Percentiles rank a stretch among this genome's conserved stretches.
phyloP scores from a whole-genome alignment of 2,113 vertebrate genomes.

The Semicossyphus pulcher region DNA sequence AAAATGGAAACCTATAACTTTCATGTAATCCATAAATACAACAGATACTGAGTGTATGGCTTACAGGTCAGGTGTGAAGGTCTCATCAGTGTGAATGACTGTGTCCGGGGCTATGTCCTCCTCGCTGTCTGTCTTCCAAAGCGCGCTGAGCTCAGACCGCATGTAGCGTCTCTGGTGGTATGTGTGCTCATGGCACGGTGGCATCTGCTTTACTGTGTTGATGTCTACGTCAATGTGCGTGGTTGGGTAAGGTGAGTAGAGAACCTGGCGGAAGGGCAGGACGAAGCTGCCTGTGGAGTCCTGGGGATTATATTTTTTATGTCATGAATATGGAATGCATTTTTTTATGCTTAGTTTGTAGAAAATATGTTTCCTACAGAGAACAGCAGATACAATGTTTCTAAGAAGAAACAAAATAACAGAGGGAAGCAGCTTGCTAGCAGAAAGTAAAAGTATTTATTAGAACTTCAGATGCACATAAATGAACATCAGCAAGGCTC shows the following conservation, averaged over 20 bases:
- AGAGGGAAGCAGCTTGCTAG: not conserved
- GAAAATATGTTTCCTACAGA: too few relatives aligned
- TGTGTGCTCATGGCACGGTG: constrained; percentile 95
- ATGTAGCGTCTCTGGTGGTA: constrained; percentile 96
- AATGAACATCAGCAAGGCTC: not conserved
- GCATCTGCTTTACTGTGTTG: constrained; percentile 98
- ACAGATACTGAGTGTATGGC: constrained; percentile 53
- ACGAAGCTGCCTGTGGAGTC: constrained; percentile 97
- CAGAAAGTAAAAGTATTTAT: not conserved
- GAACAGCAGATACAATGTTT: not conserved
- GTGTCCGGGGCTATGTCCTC: constrained; percentile 92
- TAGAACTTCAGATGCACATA: not conserved
- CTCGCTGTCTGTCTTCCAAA: constrained; percentile 94
- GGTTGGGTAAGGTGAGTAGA: constrained; percentile 95
- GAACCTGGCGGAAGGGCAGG: constrained; percentile 95
- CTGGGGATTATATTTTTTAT: constrained; percentile 72
- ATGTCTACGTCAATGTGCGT: constrained; percentile 98
- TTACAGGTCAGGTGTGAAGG: constrained; percentile 95
- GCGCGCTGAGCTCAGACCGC: constrained; percentile 89
- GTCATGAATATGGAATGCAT: not conserved
- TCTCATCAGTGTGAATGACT: constrained; percentile 92
- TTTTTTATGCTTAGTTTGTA: not conserved
- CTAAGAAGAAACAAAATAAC: not conserved
- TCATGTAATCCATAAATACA: not conserved
- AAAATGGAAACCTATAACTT: not conserved